Percentiles rank a stretch among this genome's conserved stretches.
phyloP scores from a whole-genome alignment of 2,113 vertebrate genomes.

The Anhinga rufa region DNA sequence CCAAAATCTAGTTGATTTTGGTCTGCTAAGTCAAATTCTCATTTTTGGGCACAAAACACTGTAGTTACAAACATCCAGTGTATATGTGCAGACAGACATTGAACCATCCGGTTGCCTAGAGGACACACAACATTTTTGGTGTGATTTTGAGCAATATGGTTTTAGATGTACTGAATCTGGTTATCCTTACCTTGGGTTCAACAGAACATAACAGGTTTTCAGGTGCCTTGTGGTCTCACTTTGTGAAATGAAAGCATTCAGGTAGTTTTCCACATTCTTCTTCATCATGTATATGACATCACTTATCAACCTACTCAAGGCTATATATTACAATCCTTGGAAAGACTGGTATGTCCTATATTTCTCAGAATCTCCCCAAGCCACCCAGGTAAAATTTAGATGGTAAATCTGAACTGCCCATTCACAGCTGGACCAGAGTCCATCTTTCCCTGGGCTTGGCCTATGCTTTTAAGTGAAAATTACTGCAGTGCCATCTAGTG shows the following conservation, averaged over 20 bases:
- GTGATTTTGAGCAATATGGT: neutral
- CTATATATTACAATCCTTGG: neutral
- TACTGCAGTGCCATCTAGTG: slow-evolving; percentile 55
- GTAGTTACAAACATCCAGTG: neutral
- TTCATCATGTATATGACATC: neutral
- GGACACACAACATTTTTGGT: neutral
- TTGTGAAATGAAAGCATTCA: neutral
- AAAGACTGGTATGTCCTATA: neutral
- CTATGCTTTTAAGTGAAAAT: neutral
- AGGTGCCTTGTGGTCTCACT: neutral
- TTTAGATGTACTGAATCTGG: neutral
- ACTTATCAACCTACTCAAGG: neutral
- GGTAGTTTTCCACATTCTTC: neutral
- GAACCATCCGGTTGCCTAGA: neutral
- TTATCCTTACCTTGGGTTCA: neutral
- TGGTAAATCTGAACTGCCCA: neutral
- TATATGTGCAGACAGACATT: neutral
- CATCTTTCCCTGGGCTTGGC: neutral
- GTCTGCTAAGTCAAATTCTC: neutral
- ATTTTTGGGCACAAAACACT: neutral
- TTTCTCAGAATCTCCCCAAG: neutral
- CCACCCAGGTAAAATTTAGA: neutral
- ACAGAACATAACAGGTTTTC: neutral
- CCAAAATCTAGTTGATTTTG: neutral
- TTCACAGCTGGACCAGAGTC: neutral